Conservation (phyloP, 2,888 invertebrate genomes). For the Lutraria lutraria region DNA sequence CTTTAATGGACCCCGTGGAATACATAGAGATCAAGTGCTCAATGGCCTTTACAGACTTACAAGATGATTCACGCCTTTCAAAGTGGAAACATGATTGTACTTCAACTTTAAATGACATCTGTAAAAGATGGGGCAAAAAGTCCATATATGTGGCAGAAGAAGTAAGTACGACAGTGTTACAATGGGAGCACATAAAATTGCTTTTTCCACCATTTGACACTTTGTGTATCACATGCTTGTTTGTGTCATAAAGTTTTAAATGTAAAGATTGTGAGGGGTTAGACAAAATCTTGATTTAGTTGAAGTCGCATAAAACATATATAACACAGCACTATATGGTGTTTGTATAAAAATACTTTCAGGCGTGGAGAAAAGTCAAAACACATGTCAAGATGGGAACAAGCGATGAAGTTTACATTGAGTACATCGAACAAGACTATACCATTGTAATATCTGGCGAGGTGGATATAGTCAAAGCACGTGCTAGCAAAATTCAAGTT, state of each 20-base stretch:
- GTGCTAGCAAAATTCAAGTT: neutral
- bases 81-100: constrained; percentile 3
- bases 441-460: neutral
- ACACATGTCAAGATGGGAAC: neutral
- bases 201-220: neutral
- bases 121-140: neutral
- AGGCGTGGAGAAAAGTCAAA: neutral
- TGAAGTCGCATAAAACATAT: too few relatives aligned
- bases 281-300: too few relatives aligned
- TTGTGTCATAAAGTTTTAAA: too few relatives aligned
- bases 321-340: neutral
- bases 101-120: neutral
- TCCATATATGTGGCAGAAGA: neutral
- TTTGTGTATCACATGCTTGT: neutral
- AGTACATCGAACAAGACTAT: neutral
- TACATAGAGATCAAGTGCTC: neutral
- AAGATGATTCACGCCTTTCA: neutral
- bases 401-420: neutral
- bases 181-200: too few relatives aligned
- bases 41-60: neutral
- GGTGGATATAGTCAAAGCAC: neutral
- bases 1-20: neutral
- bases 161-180: neutral
- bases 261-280: too few relatives aligned
- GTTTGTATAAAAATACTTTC: neutral